Conservation (phyloP, 2,888 invertebrate genomes). For the Rhagophthalmus giganteus region DNA sequence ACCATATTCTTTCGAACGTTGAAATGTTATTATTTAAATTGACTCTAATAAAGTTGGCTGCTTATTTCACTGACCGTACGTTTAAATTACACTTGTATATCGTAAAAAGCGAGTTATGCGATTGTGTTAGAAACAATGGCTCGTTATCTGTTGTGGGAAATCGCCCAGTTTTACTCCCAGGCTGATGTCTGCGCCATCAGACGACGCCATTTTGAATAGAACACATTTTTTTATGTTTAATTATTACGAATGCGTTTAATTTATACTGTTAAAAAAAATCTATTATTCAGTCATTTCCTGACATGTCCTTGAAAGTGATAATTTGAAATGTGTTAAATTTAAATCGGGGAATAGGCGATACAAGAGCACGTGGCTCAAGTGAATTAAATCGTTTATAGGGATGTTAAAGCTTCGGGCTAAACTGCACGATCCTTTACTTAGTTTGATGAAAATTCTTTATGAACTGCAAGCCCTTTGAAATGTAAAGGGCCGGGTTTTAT, state of each 20-base stretch:
- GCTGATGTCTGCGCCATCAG: constrained; percentile 29
- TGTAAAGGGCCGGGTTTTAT: constrained; percentile 1
- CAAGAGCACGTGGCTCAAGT: too few relatives aligned
- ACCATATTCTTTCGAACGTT: neutral
- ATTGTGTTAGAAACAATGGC: constrained; percentile 40
- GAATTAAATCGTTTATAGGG: constrained; percentile 3
- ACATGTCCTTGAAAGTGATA: too few relatives aligned
- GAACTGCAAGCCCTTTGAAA: constrained; percentile 1
- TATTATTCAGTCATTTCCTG: too few relatives aligned
- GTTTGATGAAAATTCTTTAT: constrained; percentile 11
- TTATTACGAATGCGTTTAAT: constrained; percentile 18
- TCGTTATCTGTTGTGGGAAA: constrained; percentile 42
- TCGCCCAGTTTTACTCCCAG: constrained; percentile 30
- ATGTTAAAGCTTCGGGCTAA: constrained; percentile 7
- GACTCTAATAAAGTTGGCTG: constrained; percentile 21
- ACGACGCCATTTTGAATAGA: constrained; percentile 25
- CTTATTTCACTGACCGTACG: constrained; percentile 32
- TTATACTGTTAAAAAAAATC: constrained; percentile 15
- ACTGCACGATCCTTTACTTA: constrained; percentile 7
- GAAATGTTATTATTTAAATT: constrained; percentile 32
- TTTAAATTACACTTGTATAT: constrained; percentile 36
- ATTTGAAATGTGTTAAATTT: too few relatives aligned
- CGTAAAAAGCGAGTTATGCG: constrained; percentile 34
- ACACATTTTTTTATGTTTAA: constrained; percentile 21
- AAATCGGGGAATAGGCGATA: too few relatives aligned